These are phyloP conservation scores for Aquatica leii DNA, from an alignment of 2,888 invertebrate genomes.

Conservation along the genomic window DNA sequence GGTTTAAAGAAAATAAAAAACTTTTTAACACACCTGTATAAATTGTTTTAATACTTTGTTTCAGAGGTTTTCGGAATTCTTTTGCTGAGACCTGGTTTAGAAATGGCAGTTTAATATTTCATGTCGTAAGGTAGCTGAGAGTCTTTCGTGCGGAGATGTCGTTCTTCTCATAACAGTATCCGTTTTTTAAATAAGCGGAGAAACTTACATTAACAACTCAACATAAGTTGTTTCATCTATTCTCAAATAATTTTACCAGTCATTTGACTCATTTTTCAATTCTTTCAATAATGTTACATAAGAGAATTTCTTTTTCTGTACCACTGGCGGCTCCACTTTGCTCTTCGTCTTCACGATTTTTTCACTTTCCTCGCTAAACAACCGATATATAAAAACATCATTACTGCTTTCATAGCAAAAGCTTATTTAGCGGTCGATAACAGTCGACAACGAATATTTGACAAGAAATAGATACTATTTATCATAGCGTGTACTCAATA, in stretches of 20 bases:
- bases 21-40: too few relatives aligned
- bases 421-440: background rate
- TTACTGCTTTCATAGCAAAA: background rate
- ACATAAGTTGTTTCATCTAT: background rate
- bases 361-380: background rate
- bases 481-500: too few relatives aligned
- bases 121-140: background rate
- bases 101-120: background rate
- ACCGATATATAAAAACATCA: background rate
- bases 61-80: background rate
- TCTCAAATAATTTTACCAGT: slow-evolving; percentile 3
- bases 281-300: background rate
- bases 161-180: slow-evolving; percentile 1
- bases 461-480: too few relatives aligned
- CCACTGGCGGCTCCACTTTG: slow-evolving; percentile 3
- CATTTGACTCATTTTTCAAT: background rate
- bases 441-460: background rate
- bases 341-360: background rate
- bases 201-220: background rate
- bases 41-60: too few relatives aligned
- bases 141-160: background rate
- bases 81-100: background rate
- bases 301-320: background rate
- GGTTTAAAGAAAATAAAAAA: too few relatives aligned
- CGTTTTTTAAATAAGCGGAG: background rate